phyloP scores from a whole-genome alignment of 2,797 vertebrate species.

The Nothura maculosa region DNA sequence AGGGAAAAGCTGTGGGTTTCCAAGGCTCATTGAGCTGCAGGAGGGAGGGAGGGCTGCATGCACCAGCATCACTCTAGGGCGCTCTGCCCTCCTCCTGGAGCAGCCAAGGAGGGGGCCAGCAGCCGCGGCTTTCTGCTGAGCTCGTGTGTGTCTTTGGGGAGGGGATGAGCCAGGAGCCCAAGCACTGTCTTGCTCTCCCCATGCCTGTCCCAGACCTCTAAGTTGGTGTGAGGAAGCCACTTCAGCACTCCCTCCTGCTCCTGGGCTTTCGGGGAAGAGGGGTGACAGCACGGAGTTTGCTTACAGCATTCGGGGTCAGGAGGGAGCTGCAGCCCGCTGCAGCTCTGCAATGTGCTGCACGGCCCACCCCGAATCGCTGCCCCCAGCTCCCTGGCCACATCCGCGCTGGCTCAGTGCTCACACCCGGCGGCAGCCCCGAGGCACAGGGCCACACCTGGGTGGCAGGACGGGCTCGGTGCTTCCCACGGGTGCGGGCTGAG shows the following conservation, averaged over 20 bases:
- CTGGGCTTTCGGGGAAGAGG: too few species aligned
- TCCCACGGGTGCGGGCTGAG: conserved; percentile 65
- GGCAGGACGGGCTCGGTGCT: conserved; percentile 23
- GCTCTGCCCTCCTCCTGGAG: neutral
- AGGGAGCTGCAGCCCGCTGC: neutral
- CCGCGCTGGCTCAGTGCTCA: conserved; percentile 12
- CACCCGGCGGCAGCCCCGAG: neutral
- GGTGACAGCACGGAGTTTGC: neutral
- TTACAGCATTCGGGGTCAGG: too few species aligned
- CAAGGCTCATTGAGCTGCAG: neutral
- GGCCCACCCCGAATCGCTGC: neutral
- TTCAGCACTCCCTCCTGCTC: neutral
- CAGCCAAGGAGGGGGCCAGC: neutral
- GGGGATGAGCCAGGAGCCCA: neutral
- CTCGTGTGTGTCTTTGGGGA: too few species aligned
- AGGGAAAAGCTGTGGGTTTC: neutral
- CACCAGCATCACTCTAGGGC: neutral
- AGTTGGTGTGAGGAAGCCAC: neutral
- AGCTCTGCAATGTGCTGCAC: neutral
- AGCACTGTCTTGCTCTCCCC: neutral
- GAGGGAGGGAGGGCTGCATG: neutral
- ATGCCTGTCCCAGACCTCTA: neutral
- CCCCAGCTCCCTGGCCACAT: neutral
- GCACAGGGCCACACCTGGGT: conserved; percentile 61
- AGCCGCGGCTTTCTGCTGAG: neutral